Evolutionary conservation across 2,797 vertebrate genomes (phyloP).

Genomic region (Cephalopachus bancanus): DNA sequence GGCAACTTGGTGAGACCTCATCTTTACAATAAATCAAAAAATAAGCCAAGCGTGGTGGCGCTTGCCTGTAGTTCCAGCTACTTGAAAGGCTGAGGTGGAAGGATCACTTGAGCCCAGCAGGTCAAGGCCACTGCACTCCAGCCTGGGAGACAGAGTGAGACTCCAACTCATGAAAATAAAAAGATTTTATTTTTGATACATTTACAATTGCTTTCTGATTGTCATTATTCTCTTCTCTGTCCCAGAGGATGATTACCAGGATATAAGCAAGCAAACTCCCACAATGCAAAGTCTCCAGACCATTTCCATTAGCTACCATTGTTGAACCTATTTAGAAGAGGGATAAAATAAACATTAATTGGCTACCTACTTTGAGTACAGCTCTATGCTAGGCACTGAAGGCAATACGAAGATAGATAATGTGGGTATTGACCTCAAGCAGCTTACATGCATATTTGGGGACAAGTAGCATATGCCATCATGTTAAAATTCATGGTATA

Average conservation of each 20-base stretch:
- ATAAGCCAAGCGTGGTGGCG: too few species aligned
- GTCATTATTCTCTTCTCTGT: not conserved
- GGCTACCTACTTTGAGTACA: not conserved
- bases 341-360: not conserved
- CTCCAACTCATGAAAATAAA: not conserved
- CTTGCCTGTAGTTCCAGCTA: too few species aligned
- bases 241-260: not conserved
- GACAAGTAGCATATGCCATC: not conserved
- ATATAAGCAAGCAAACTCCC: not conserved
- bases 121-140: too few species aligned
- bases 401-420: not conserved
- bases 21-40: too few species aligned
- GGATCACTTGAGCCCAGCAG: too few species aligned
- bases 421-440: not conserved
- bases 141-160: too few species aligned
- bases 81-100: too few species aligned
- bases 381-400: not conserved
- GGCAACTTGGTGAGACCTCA: too few species aligned
- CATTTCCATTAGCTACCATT: not conserved
- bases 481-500: conserved; percentile 5
- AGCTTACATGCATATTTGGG: not conserved
- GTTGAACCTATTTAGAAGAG: not conserved
- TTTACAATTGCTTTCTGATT: not conserved
- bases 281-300: not conserved
- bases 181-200: not conserved